Percentiles rank a stretch among this genome's conserved stretches.
Evolutionary conservation across 2,888 invertebrate genomes (phyloP).

Genomic region (Pachymerium ferrugineum): DNA sequence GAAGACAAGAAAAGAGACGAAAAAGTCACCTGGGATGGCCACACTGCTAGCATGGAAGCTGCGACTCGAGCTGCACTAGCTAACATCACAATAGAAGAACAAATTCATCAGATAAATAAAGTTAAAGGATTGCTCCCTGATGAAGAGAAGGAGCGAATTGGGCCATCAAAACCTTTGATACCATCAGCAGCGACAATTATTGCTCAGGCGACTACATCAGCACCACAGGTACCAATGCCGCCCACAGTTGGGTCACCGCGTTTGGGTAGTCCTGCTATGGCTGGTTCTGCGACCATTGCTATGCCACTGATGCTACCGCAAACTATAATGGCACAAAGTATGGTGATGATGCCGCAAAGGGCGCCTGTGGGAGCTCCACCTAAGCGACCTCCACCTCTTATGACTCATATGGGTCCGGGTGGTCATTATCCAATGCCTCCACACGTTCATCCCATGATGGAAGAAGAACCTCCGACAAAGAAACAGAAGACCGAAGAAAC

Average conservation of each 20-base stretch:
- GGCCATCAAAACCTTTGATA: conserved; percentile 56
- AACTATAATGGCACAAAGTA: conserved; percentile 43
- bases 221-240: conserved; percentile 37
- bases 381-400: conserved; percentile 55
- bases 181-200: conserved; percentile 47
- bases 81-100: conserved; percentile 91
- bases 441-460: conserved; percentile 37
- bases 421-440: conserved; percentile 19
- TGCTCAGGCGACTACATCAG: conserved; percentile 36
- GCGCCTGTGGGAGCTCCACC: conserved; percentile 43
- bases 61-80: conserved; percentile 89
- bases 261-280: conserved; percentile 36
- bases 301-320: conserved; percentile 45
- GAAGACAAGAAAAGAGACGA: conserved; percentile 79
- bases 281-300: conserved; percentile 36
- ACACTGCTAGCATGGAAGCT: conserved; percentile 93
- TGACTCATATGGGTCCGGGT: conserved; percentile 44
- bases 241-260: conserved; percentile 37
- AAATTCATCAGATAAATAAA: conserved; percentile 95
- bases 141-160: conserved; percentile 95
- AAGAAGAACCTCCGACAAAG: conserved; percentile 79
- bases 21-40: conserved; percentile 94
- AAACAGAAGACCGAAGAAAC: conserved; percentile 86
- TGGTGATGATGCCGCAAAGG: conserved; percentile 56
- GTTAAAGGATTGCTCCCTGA: conserved; percentile 89